A percentile compares a stretch with the other conserved stretches of the same genome.
Conservation (phyloP, 1,140 invertebrate genomes). For the Globodera ellingtonae region DNA sequence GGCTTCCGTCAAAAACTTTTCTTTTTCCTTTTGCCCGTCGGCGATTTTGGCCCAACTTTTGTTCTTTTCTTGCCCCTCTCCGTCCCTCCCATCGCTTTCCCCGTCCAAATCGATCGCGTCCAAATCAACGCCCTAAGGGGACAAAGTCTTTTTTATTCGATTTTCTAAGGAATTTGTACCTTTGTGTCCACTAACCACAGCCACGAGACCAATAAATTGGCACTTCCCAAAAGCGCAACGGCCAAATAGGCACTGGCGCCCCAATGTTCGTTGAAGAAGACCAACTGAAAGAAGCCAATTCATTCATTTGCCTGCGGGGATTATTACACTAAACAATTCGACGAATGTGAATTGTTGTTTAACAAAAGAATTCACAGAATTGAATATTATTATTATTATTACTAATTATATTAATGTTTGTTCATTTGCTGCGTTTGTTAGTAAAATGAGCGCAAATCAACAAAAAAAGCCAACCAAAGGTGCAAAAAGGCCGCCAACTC, state of each 20-base stretch:
- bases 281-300: slow-evolving; percentile 47
- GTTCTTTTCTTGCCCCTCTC: not conserved
- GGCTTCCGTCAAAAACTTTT: not conserved
- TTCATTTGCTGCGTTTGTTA: not conserved
- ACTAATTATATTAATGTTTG: not conserved
- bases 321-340: too few relatives aligned
- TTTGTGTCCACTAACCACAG: slow-evolving; percentile 63
- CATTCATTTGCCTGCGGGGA: too few relatives aligned
- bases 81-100: slow-evolving; percentile 4
- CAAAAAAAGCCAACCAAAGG: slow-evolving; percentile 43
- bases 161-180: not conserved
- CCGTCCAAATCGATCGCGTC: slow-evolving; percentile 24
- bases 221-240: slow-evolving; percentile 53
- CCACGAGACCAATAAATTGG: slow-evolving; percentile 61
- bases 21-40: not conserved
- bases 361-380: too few relatives aligned
- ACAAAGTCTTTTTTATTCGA: not conserved
- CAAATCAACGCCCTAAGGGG: slow-evolving; percentile 14
- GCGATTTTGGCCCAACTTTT: not conserved
- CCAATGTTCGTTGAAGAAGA: slow-evolving; percentile 59
- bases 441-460: not conserved
- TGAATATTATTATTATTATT: not conserved
- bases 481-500: slow-evolving; percentile 59
- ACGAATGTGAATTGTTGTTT: not conserved
- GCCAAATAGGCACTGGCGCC: slow-evolving; percentile 60